Evolutionary conservation across 37 sponge, comb jelly and placozoan species (phyloP).

Genomic region (Eunapius fragilis): DNA sequence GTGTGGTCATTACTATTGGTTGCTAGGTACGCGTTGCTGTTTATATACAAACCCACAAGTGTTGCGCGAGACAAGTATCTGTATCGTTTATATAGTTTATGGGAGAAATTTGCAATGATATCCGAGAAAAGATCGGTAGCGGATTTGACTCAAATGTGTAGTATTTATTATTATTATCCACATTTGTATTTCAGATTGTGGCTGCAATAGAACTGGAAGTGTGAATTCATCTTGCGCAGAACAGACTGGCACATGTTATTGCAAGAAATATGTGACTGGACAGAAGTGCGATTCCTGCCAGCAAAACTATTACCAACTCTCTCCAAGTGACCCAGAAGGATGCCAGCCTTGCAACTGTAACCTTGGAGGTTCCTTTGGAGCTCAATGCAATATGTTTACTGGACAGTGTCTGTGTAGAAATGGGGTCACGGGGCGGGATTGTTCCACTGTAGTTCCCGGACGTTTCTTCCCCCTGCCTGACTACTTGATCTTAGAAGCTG

Average conservation of each 20-base stretch:
- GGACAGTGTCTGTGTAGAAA: constrained; percentile 78
- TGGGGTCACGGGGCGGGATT: constrained; percentile 70
- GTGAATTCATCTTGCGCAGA: constrained; percentile 15
- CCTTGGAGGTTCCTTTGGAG: constrained; percentile 39
- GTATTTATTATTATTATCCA: no score
- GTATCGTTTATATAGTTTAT: no score
- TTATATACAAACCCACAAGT: no score
- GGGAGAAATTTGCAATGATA: no score
- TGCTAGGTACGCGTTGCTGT: no score
- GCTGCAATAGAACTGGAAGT: constrained; percentile 54
- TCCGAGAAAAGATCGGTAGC: no score
- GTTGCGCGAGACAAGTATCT: no score
- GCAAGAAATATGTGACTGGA: constrained; percentile 76
- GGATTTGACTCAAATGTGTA: no score
- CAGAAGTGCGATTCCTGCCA: constrained; percentile 74
- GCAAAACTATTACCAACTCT: constrained; percentile 48
- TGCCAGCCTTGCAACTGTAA: constrained; percentile 78
- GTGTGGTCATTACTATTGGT: no score
- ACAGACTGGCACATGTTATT: constrained; percentile 70
- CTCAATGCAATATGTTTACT: constrained; percentile 33
- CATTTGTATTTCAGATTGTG: constrained; percentile 44
- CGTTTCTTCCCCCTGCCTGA: constrained; percentile 57
- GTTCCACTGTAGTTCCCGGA: constrained; percentile 53
- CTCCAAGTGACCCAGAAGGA: constrained; percentile 6
- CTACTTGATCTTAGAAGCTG: constrained; percentile 55